phyloP scores from a whole-genome alignment of 1,140 invertebrate species.

The Diuraphis noxia region DNA sequence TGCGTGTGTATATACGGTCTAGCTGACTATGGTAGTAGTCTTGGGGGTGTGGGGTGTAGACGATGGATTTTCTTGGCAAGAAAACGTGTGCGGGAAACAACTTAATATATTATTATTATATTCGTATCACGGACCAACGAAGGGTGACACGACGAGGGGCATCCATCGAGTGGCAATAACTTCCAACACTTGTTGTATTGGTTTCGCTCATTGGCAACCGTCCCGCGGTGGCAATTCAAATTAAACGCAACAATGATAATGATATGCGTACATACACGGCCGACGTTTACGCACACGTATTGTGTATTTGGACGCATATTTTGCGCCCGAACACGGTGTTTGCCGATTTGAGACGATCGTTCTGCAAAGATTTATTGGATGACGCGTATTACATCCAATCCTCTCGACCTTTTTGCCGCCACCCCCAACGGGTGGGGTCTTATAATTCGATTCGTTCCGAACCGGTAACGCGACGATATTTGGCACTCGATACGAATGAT shows the following conservation, averaged over 20 bases:
- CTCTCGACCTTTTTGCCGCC: fast-evolving
- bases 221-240: slow-evolving; percentile 34
- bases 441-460: slow-evolving; percentile 10
- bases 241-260: slow-evolving; percentile 45
- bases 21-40: not conserved
- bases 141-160: not conserved
- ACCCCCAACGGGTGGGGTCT: not conserved
- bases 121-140: not conserved
- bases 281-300: not conserved
- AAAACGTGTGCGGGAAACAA: not conserved
- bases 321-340: not conserved
- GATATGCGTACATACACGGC: not conserved
- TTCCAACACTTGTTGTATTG: slow-evolving; percentile 44
- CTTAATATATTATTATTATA: too few species aligned
- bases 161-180: slow-evolving; percentile 27
- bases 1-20: not conserved
- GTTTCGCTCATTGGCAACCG: slow-evolving; percentile 41
- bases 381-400: not conserved
- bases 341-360: not conserved
- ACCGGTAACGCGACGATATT: slow-evolving; percentile 4
- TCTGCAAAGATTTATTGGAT: slow-evolving; percentile 32
- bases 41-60: too few species aligned
- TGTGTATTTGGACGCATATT: not conserved
- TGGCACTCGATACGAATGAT: not conserved
- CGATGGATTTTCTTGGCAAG: slow-evolving; percentile 18